Evolutionary conservation across 2,113 vertebrate genomes (phyloP).

Genomic region (Hyperopisus bebe): DNA sequence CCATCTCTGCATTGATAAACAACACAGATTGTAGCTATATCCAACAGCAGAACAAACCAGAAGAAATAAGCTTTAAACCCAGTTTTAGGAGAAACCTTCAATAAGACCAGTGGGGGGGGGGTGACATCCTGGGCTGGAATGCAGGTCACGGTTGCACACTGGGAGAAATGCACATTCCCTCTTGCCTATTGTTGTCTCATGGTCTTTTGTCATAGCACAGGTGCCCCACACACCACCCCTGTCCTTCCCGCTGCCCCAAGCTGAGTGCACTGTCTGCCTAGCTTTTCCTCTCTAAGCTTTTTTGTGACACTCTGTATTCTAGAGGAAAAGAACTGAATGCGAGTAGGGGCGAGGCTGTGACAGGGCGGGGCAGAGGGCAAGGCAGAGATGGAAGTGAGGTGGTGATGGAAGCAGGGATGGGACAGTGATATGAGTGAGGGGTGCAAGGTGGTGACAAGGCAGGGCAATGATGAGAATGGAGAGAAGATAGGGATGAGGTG

Average conservation of each 20-base stretch:
- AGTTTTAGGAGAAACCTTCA: not conserved
- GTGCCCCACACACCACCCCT: constrained; percentile 13
- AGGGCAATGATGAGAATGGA: not conserved
- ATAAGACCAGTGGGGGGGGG: constrained; percentile 13
- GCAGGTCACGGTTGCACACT: not conserved
- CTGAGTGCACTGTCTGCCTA: not conserved
- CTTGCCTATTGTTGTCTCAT: constrained; percentile 26
- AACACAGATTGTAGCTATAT: not conserved
- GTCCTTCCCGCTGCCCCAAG: not conserved
- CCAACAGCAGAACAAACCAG: not conserved
- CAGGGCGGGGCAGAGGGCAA: not conserved
- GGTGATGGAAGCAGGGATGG: not conserved
- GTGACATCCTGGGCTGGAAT: not conserved
- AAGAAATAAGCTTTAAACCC: not conserved
- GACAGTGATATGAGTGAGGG: not conserved
- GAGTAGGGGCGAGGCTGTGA: not conserved
- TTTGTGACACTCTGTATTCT: constrained; percentile 14
- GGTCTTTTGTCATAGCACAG: constrained; percentile 15
- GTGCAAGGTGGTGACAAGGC: not conserved
- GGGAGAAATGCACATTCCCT: constrained; percentile 1
- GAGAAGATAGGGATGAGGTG: not conserved
- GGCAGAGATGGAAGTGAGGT: not conserved
- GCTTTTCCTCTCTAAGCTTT: not conserved
- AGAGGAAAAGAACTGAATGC: not conserved
- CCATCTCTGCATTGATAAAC: not conserved